Evolutionary conservation across 2,797 vertebrate genomes (phyloP).

Genomic region (Sciurus vulgaris): DNA sequence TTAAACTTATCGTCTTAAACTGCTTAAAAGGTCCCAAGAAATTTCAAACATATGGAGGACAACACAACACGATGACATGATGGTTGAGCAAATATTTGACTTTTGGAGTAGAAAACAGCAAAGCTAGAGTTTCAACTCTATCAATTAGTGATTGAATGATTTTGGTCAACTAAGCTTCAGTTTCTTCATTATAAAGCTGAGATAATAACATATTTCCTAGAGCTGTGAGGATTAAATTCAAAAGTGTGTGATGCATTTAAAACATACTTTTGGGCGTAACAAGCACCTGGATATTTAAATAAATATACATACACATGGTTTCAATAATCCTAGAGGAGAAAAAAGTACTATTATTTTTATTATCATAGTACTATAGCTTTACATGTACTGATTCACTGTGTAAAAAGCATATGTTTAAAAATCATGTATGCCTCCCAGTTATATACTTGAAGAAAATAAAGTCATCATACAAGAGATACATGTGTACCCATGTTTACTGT

Average conservation of each 20-base stretch:
- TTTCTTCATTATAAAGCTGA: slow-evolving; percentile 24
- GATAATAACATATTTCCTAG: not conserved
- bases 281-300: not conserved
- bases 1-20: not conserved
- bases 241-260: not conserved
- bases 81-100: not conserved
- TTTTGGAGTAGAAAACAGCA: not conserved
- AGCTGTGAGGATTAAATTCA: not conserved
- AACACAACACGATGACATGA: not conserved
- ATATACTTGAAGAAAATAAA: no score
- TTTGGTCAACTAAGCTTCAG: not conserved
- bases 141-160: not conserved
- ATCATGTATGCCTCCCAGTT: not conserved
- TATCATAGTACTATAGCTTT: not conserved
- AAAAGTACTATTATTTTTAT: not conserved
- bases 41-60: not conserved
- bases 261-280: not conserved
- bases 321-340: not conserved
- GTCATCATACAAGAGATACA: no score
- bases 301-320: not conserved
- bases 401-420: not conserved
- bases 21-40: slow-evolving; percentile 12
- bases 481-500: no score
- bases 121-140: not conserved
- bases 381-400: not conserved